phyloP scores from a whole-genome alignment of 2,888 invertebrate genomes.

The Cephalotes varians region DNA sequence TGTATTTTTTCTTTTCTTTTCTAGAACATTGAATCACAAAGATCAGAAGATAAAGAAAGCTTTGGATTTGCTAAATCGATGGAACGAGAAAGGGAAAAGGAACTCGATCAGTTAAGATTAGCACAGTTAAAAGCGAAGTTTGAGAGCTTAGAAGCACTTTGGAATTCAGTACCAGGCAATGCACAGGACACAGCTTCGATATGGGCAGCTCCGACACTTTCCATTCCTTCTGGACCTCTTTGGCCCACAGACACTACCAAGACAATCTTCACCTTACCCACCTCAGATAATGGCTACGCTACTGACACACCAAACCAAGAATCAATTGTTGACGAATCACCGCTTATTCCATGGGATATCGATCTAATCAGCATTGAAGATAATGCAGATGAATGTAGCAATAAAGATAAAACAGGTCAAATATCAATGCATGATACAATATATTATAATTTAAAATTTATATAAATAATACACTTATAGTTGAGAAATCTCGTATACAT shows the following conservation, averaged over 20 bases:
- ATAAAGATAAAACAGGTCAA: conserved; percentile 79
- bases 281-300: conserved; percentile 75
- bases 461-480: not conserved
- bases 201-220: conserved; percentile 84
- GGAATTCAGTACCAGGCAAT: conserved; percentile 87
- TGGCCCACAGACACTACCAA: conserved; percentile 82
- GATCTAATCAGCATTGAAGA: conserved; percentile 83
- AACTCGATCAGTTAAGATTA: conserved; percentile 87
- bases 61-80: conserved; percentile 84
- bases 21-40: conserved; percentile 78
- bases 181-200: conserved; percentile 84
- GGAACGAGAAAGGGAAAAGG: conserved; percentile 82
- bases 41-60: conserved; percentile 79
- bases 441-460: not conserved
- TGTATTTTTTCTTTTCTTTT: conserved; percentile 5
- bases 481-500: not conserved
- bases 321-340: conserved; percentile 81
- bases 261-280: conserved; percentile 78
- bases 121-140: conserved; percentile 90
- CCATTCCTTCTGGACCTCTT: conserved; percentile 83
- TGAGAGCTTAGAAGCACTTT: conserved; percentile 89
- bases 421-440: conserved; percentile 10
- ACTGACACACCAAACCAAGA: conserved; percentile 80
- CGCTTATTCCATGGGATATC: conserved; percentile 83
- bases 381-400: conserved; percentile 79